Evolutionary conservation across 2,113 vertebrate genomes (phyloP).

Genomic region (Hepsetus odoe): DNA sequence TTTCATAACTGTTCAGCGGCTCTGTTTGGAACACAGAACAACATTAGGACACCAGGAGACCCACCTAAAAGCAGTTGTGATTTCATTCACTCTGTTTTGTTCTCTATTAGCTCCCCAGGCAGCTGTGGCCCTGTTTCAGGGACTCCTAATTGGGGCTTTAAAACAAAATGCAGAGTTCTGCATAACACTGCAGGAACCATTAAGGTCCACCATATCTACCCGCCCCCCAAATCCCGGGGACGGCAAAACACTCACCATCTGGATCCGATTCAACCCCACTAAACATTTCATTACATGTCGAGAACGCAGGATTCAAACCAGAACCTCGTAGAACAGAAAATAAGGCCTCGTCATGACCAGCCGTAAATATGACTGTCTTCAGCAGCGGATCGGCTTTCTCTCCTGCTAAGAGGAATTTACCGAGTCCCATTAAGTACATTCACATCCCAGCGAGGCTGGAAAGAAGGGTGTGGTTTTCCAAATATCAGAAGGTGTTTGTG

Average conservation of each 20-base stretch:
- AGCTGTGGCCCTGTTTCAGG: not conserved
- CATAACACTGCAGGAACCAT: not conserved
- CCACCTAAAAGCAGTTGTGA: not conserved
- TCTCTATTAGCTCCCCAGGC: not conserved
- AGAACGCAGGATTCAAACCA: not conserved
- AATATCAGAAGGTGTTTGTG: too few relatives aligned
- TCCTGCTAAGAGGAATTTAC: not conserved
- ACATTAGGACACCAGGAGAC: too few relatives aligned
- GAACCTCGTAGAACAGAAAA: not conserved
- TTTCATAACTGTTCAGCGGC: not conserved
- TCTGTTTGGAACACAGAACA: too few relatives aligned
- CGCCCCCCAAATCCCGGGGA: not conserved
- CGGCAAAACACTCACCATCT: conserved; percentile 4
- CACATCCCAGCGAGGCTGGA: not conserved
- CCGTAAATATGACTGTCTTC: conserved; percentile 2
- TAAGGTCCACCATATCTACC: conserved; percentile 11
- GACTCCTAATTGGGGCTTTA: not conserved
- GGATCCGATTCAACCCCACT: conserved; percentile 10
- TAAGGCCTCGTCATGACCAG: not conserved
- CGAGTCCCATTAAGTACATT: not conserved
- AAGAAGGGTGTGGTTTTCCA: too few relatives aligned
- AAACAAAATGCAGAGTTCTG: not conserved
- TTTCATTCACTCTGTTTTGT: not conserved
- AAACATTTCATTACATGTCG: not conserved
- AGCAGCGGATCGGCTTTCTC: not conserved